These are phyloP conservation scores for Rhamphomyia laevipes DNA, from an alignment of 2,888 invertebrate species.

Conservation along the genomic window DNA sequence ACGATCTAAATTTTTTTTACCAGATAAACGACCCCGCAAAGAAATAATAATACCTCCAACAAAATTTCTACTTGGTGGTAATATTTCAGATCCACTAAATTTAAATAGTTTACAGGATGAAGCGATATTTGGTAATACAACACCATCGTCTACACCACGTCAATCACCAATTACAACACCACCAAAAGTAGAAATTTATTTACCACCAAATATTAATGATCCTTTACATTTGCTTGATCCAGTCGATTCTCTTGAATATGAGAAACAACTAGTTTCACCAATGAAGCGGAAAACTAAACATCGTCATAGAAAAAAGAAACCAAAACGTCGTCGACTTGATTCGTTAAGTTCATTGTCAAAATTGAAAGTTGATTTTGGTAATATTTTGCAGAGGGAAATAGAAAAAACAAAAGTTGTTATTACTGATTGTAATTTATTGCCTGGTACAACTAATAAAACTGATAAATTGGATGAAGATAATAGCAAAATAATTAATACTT, in stretches of 20 bases:
- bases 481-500: too few species aligned
- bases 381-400: too few species aligned
- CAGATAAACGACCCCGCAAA: constrained; percentile 61
- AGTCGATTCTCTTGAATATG: constrained; percentile 69
- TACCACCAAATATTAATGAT: constrained; percentile 85
- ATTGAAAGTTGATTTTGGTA: too few species aligned
- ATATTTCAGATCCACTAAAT: constrained; percentile 90
- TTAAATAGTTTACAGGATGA: constrained; percentile 81
- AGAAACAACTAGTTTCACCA: constrained; percentile 63
- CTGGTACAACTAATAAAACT: too few species aligned
- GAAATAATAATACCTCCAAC: constrained; percentile 76
- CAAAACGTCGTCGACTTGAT: constrained; percentile 30
- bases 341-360: constrained; percentile 21
- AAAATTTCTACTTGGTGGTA: constrained; percentile 86
- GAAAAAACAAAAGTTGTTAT: too few species aligned
- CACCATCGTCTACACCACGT: constrained; percentile 80
- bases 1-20: constrained; percentile 58
- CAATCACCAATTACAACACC: constrained; percentile 47
- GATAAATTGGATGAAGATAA: too few species aligned
- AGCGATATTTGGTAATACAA: constrained; percentile 58
- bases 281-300: constrained; percentile 47
- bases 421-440: too few species aligned
- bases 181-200: constrained; percentile 74
- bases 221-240: constrained; percentile 77
- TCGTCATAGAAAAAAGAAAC: constrained; percentile 52